Conservation (phyloP, 2,113 vertebrate species). For the Phalacrocorax carbo region DNA sequence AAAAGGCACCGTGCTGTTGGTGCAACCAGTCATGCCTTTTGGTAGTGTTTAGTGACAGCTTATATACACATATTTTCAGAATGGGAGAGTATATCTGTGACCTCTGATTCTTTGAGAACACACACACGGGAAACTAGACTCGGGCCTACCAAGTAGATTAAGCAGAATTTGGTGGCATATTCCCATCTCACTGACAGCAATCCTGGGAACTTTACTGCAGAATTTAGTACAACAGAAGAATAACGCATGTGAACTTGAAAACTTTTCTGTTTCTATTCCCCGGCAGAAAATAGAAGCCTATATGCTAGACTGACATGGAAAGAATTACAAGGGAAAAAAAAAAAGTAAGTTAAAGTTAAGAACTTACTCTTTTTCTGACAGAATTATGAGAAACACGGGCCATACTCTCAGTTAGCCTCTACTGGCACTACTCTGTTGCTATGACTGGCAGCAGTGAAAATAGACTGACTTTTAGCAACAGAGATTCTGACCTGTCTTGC, state of each 20-base stretch:
- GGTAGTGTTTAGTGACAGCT: not conserved
- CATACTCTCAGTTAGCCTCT: fast-evolving
- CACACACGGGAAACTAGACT: not conserved
- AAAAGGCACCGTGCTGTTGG: not conserved
- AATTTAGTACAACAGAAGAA: not conserved
- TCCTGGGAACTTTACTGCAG: not conserved
- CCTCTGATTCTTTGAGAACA: not conserved
- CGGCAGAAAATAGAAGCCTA: not conserved
- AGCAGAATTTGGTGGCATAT: not conserved
- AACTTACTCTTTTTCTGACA: not conserved
- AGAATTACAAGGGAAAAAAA: not conserved
- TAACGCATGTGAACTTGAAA: not conserved
- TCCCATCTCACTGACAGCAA: not conserved
- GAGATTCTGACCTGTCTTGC: not conserved
- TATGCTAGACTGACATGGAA: not conserved
- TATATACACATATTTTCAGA: not conserved
- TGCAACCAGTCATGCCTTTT: not conserved
- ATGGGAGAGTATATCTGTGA: not conserved
- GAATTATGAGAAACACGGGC: not conserved
- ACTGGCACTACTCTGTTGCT: not conserved
- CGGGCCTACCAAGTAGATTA: not conserved
- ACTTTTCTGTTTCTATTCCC: not conserved
- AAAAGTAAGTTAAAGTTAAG: not conserved
- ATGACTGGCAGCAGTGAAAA: not conserved
- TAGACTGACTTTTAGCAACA: not conserved